Evolutionary conservation across 2,888 invertebrate species (phyloP).

Genomic region (Dorcus hopei): DNA sequence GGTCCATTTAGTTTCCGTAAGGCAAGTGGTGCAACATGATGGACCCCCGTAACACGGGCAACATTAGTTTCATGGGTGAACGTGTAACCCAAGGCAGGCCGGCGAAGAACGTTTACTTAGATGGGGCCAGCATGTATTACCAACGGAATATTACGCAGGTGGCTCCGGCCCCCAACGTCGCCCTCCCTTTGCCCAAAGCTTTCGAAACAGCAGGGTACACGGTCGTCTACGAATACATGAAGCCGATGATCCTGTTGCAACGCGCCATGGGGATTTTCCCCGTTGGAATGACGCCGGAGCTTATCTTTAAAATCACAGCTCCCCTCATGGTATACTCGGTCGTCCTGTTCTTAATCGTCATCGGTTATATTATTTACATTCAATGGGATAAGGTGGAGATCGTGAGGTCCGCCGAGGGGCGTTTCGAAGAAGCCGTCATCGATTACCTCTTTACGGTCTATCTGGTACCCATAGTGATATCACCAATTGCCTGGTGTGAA

Average conservation of each 20-base stretch:
- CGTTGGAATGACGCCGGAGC: conserved; percentile 52
- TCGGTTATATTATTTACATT: conserved; percentile 59
- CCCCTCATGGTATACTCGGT: conserved; percentile 60
- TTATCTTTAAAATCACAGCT: conserved; percentile 51
- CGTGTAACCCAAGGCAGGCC: conserved; percentile 10
- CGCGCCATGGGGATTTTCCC: conserved; percentile 63
- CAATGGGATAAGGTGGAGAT: conserved; percentile 62
- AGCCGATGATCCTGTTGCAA: conserved; percentile 50
- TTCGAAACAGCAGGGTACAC: conserved; percentile 27
- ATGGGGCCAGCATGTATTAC: conserved; percentile 33
- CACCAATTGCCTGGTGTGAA: conserved; percentile 68
- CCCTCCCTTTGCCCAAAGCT: conserved; percentile 7
- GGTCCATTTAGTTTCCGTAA: too few relatives aligned
- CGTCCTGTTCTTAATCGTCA: conserved; percentile 38
- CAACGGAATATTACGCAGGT: conserved; percentile 34
- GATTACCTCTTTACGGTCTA: conserved; percentile 73
- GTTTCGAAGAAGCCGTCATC: conserved; percentile 73
- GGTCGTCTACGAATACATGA: conserved; percentile 49
- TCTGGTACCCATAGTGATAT: conserved; percentile 61
- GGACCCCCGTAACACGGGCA: conserved; percentile 16
- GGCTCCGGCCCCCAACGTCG: conserved; percentile 28
- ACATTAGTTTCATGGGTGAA: conserved; percentile 18
- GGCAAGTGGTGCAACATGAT: background rate
- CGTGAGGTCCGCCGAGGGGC: conserved; percentile 50
- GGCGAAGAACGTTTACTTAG: conserved; percentile 35